Evolutionary conservation across 2,888 invertebrate species (phyloP), one percentile per base, ranked within the genome.

Genomic region (Xanthorhoe spadicearia): DNA sequence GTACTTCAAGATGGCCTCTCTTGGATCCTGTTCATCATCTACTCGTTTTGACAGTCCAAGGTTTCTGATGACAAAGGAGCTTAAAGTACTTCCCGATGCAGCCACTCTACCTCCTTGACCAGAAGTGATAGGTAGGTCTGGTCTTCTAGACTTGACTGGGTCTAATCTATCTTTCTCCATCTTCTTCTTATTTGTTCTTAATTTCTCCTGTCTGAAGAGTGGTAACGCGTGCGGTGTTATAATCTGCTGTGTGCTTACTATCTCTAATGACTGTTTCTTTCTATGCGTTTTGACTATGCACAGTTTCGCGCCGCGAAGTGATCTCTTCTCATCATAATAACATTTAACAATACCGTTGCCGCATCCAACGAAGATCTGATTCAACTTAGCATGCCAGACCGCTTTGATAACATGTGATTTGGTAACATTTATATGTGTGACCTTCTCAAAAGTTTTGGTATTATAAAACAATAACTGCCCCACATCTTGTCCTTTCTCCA

Each of bases 171-270:
- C 98, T 77, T 98, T 98, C 81, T 98, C 98, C 95, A 98, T 96
- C 80, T 96, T 97, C 81, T 98, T 98, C 73, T 97, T 95, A 38
- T 97, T 96, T 0, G 98, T 97, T 72, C 98, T 95, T 0, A 98
- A 95, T 74, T 98, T 95, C 71, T 98, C 98, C 83, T 98, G 97
- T 38, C 98, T 95, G 90, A 99, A 99, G 87, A 99, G 93, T 0
- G 99, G 99, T 65, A 99, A 88, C 0, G 99, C 98, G 83, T 99
- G 98, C 0, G 99, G 99, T 0, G 99, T 99, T 9, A 99, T 98
- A 50, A 99, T 98, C 83, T 99, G 98, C 74, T 98, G 97, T 0
- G 97, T 96, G 58, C 97, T 96, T 60, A 98, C 95, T 63, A 98
- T 96, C 87, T 99, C 98, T 0, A 97, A 95, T 4, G 97, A 96